Base-by-base conservation (phyloP, 2,113 vertebrate genomes). In the Solea solea region DNA sequence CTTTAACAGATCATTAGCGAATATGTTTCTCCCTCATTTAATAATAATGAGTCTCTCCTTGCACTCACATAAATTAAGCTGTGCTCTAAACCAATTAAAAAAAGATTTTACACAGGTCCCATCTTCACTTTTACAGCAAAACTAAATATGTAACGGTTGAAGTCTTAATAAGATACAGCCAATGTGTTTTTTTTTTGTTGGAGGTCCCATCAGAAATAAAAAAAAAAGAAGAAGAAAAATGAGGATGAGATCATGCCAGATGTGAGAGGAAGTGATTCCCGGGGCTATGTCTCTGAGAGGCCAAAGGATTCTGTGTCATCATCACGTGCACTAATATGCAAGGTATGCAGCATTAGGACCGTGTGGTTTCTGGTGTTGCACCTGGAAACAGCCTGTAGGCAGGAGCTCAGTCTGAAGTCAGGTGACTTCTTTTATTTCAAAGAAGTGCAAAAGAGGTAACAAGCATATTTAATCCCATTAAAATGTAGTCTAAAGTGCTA, bases 211-310 rank as follows among this genome's bases (percentile, higher is more conserved):
- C 54, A 52, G 39, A 78, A 62, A 21, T 21, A 44, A 51, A 40
- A 52, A 40, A 52, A 39, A 16, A 39, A 14, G 14, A 53, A 27
- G 0, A 63, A 49, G 49, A 63, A 34, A 53, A 16, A 6, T 61
- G 66, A 62, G 60, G 45, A 71, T 89, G 89, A 90, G 81, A 66
- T 91, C 86, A 89, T 87, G 64, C 71, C 89, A 90, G 88, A 82
- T 91, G 79, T 85, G 72, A 67, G 77, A 81, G 60, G 74, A 77
- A 72, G 58, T 42, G 58, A 51, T 68, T 56, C 86, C 76, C 45
- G 42, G 45, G 90, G 90, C 87, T 39, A 65, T 45, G 78, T 88
- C 81, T 86, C 9, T 2, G 66, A 74, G 65, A 73, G 50, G 27
- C 72, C 57, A 74, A 54, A 75, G 72, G 85, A 88, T 86, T 76